Evolutionary conservation across 2,797 vertebrate species (phyloP).

Genomic region (Diplodus puntazzo): DNA sequence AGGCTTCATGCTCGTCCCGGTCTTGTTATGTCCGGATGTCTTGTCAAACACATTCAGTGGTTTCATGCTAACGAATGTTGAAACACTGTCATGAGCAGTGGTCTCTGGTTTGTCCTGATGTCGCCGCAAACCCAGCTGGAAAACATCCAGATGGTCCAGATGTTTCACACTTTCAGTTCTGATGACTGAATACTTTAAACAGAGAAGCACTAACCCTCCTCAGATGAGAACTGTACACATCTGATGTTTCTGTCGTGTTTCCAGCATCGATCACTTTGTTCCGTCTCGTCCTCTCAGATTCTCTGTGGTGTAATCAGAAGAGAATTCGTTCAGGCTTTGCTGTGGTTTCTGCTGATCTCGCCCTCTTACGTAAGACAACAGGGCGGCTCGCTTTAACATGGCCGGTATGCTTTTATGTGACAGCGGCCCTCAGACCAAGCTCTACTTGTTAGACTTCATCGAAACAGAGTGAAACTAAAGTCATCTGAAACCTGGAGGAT

Average conservation of each 20-base stretch:
- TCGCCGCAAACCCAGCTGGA: too few species aligned
- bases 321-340: conserved; percentile 4
- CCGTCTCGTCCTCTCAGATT: neutral
- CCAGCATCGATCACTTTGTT: neutral
- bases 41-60: too few species aligned
- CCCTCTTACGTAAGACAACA: conserved; percentile 38
- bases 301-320: neutral
- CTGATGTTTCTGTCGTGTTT: conserved; percentile 1
- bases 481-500: neutral
- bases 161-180: too few species aligned
- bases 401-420: conserved; percentile 14
- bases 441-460: neutral
- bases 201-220: too few species aligned
- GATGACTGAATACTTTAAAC: too few species aligned
- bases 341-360: conserved; percentile 41
- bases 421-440: neutral
- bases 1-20: too few species aligned
- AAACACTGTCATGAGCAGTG: too few species aligned
- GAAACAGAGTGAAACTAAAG: neutral
- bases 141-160: too few species aligned
- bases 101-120: too few species aligned
- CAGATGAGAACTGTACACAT: neutral
- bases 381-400: conserved; percentile 2
- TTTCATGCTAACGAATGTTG: too few species aligned
- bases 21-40: too few species aligned